A percentile compares a stretch with the other conserved stretches of the same genome.
Evolutionary conservation across 2,113 vertebrate genomes (phyloP).

Genomic region (Acanthisitta chloris): DNA sequence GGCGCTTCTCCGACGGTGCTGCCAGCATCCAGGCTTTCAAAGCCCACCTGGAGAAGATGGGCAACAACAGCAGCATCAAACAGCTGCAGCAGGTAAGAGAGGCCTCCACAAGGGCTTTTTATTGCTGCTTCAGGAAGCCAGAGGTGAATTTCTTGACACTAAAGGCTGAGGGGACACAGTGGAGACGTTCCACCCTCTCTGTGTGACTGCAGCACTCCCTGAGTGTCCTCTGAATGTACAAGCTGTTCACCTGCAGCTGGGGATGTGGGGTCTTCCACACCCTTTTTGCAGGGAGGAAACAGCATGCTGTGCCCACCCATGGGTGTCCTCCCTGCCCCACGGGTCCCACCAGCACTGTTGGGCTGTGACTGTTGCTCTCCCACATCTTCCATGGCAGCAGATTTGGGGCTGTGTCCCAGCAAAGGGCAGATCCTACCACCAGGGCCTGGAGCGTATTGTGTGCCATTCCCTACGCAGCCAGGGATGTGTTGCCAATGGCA

Average conservation of each 20-base stretch:
- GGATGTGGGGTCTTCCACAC: background rate
- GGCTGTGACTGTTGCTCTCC: background rate
- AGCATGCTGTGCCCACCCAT: fast-evolving
- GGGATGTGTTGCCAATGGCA: fast-evolving
- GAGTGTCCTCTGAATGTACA: fast-evolving
- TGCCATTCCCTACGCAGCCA: fast-evolving
- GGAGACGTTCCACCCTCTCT: background rate
- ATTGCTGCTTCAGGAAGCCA: background rate
- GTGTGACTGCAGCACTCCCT: background rate
- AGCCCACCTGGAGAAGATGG: slow-evolving; percentile 93
- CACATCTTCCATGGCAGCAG: background rate
- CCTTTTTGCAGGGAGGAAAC: background rate
- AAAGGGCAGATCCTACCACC: background rate
- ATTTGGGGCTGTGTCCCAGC: background rate
- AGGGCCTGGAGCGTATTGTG: fast-evolving
- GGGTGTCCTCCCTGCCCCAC: background rate
- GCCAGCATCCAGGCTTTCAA: slow-evolving; percentile 98
- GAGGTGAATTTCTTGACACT: background rate
- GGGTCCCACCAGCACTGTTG: background rate
- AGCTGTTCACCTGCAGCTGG: background rate
- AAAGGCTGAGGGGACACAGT: fast-evolving
- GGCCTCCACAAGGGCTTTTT: background rate
- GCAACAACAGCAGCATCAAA: slow-evolving; percentile 90
- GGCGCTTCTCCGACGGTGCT: slow-evolving; percentile 95
- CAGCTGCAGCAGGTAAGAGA: slow-evolving; percentile 93